These are phyloP conservation scores for Aurelia coerulea DNA, from an alignment of 30 jellyfish, hydroid and myxozoan species.

Conservation along the genomic window DNA sequence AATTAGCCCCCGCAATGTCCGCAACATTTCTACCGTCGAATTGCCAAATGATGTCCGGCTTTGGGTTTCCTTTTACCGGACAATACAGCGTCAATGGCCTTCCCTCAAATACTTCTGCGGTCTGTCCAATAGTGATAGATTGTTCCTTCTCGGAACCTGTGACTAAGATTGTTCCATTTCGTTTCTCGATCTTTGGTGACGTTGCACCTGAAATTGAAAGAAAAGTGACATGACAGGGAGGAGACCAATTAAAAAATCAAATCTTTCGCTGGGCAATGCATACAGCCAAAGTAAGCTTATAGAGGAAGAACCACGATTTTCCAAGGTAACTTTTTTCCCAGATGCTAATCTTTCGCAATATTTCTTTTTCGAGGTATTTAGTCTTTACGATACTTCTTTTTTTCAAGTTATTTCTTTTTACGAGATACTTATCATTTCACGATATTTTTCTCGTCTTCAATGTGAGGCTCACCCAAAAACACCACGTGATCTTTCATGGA, in stretches of 20 bases:
- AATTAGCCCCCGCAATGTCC: slow-evolving; percentile 12
- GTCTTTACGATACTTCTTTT: no score
- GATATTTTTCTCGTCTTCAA: no score
- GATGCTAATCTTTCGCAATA: no score
- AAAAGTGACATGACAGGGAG: background rate
- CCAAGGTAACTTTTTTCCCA: no score
- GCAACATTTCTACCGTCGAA: slow-evolving; percentile 56
- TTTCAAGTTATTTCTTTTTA: no score
- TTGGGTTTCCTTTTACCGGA: slow-evolving; percentile 74
- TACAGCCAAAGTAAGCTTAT: no score
- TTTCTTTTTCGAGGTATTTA: no score
- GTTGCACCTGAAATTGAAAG: slow-evolving; percentile 45
- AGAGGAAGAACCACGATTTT: no score
- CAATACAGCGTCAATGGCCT: slow-evolving; percentile 75
- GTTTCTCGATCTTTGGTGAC: slow-evolving; percentile 53
- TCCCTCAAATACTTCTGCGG: slow-evolving; percentile 74
- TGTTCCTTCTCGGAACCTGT: slow-evolving; percentile 34
- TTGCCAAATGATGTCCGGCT: slow-evolving; percentile 75
- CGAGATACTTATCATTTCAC: no score
- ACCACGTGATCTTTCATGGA: no score
- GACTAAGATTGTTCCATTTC: slow-evolving; percentile 46
- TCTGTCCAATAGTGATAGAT: slow-evolving; percentile 77
- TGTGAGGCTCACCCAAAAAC: no score
- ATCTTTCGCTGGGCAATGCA: no score
- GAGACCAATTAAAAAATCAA: background rate